These are phyloP conservation scores for Hipparchia sbordonii DNA, from an alignment of 2,888 invertebrate species.

Conservation along the genomic window DNA sequence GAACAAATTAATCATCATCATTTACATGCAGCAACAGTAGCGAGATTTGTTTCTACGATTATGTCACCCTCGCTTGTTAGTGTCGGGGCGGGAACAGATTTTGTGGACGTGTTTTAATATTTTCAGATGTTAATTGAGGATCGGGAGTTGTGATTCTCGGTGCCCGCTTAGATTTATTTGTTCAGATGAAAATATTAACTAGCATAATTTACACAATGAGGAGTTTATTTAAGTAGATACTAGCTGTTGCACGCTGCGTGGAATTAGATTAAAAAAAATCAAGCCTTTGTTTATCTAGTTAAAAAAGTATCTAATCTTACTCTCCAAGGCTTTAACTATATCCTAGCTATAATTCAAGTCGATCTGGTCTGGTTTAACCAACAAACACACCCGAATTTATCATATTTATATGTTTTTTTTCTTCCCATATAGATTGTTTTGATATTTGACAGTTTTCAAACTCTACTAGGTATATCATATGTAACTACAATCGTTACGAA, in stretches of 20 bases:
- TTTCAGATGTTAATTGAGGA: constrained; percentile 61
- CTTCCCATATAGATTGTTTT: no score
- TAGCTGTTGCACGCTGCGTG: neutral
- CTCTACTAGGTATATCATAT: neutral
- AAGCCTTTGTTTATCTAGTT: no score
- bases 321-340: no score
- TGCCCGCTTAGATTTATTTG: constrained; percentile 30
- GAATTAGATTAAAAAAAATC: no score
- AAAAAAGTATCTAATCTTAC: no score
- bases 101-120: constrained; percentile 68
- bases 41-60: constrained; percentile 82
- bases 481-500: neutral
- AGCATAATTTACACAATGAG: neutral
- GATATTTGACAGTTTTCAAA: no score
- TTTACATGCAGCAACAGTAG: constrained; percentile 81
- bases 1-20: constrained; percentile 83
- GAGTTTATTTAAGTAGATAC: neutral
- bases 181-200: constrained; percentile 8
- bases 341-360: no score
- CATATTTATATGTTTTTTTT: no score
- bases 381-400: no score
- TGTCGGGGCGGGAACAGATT: constrained; percentile 62
- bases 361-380: no score
- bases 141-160: constrained; percentile 33
- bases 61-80: constrained; percentile 78